phyloP scores from a whole-genome alignment of 92 coral and sea anemone species.

The Blastomussa wellsi region DNA sequence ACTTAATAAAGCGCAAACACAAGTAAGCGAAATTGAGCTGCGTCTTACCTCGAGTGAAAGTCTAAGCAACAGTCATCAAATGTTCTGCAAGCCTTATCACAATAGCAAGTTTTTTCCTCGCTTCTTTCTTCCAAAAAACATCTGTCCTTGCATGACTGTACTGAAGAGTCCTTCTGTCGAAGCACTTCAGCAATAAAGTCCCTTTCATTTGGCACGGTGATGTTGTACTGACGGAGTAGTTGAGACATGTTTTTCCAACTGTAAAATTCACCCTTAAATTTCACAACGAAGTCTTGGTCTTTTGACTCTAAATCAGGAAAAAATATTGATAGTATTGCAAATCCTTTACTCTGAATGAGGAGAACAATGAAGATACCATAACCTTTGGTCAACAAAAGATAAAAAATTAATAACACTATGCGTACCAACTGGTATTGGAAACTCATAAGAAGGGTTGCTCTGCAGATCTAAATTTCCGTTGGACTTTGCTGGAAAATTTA shows the following conservation, averaged over 20 bases:
- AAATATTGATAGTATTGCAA: too few relatives aligned
- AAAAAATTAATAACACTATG: not conserved
- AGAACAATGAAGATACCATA: not conserved
- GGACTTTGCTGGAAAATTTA: not conserved
- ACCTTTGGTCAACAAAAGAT: not conserved
- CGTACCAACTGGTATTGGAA: not conserved
- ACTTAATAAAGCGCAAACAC: not conserved
- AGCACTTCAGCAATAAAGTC: not conserved
- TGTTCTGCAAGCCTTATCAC: conserved; percentile 21
- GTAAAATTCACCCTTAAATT: not conserved
- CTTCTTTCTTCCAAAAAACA: conserved; percentile 14
- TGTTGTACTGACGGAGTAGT: not conserved
- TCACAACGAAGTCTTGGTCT: conserved; percentile 3
- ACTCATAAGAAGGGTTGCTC: not conserved
- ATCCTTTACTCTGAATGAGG: not conserved
- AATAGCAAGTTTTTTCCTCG: not conserved
- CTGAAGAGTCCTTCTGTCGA: not conserved
- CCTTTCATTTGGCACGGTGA: not conserved
- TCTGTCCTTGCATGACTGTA: conserved; percentile 32
- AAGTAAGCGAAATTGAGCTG: not conserved
- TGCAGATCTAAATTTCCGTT: not conserved
- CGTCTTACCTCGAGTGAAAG: conserved; percentile 13
- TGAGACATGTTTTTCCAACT: not conserved
- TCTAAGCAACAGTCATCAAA: conserved; percentile 36
- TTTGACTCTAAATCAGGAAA: not conserved